Base-by-base conservation (phyloP, 2,888 invertebrate species). In the Atherix ibis region DNA sequence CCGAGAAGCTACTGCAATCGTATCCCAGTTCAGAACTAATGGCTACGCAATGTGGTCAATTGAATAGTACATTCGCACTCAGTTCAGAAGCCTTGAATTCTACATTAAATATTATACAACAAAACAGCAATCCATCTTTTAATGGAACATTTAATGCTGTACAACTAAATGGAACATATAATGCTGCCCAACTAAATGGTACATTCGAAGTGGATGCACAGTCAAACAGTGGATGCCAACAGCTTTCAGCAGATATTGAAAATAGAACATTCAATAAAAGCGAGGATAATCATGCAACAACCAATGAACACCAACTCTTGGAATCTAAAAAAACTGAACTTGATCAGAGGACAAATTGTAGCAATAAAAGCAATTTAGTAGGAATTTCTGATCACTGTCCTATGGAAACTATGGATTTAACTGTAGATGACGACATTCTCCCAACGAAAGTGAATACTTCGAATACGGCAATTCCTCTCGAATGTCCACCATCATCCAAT, bases 371-470 rank as follows among this genome's bases (percentile, higher is more conserved):
- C n/a, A n/a, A n/a, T n/a, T n/a, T n/a, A n/a, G 10, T 10, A n/a
- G 17, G 32, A 15, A 16, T 6, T 12, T 6, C 3, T 43, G 33
- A 22, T 10, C 6, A 10, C 10, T 6, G 6, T 22, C 22, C 22
- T 22, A 6, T 22, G 6, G 22, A 22, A 22, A 22, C 22, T 22
- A 10, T 6, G 10, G 22, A 22, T 22, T 6, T 10, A 8, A 8
- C 22, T 8, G 6, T 10, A 6, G 10, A 5, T 17, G 4, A 18
- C 13, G 18, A 13, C 10, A 5, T 15, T 5, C 2, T 24, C n/a
- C 42, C 50, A 3, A 56, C 56, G 54, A 54, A 55, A 26, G 45
- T 56, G 6, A 56, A 55, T 40, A 22, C 10, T 6, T 22, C 22
- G 22, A 8, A 8, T 22, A 8, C 22, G 10, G 10, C 10, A 10